Evolutionary conservation across 2,113 vertebrate species (phyloP), one percentile per base, ranked within the genome.

Genomic region (Pangasianodon hypophthalmus): DNA sequence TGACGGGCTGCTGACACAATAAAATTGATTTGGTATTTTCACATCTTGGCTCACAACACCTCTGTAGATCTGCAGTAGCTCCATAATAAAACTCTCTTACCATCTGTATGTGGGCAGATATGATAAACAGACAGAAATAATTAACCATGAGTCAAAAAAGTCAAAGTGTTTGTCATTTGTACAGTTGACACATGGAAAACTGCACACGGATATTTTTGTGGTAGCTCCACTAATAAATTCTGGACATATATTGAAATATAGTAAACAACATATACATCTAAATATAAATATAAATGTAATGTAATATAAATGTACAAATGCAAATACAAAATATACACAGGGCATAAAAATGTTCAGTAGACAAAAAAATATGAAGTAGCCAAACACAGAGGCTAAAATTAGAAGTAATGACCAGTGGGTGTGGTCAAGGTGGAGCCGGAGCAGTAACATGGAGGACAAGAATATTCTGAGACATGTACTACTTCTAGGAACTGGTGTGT

Each of bases 21-120:
- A n/a, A 54, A 56, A 88, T n/a, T n/a, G 48, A 88, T 84, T 84
- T 46, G 80, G 37, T 84, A 13, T 88, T 88, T 79, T 46, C 19
- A 37, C 75, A 64, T 29, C 21, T 44, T 71, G 62, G 54, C 32
- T 58, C 54, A 21, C 9, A 41, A 41, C 54, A 44, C 32, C 54
- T 26, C 37, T 6, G 21, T 60, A 62, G 54, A 84, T 44, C 82
- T 44, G 32, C 37, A 26, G 56, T 24, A 60, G 19, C 56, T 60
- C 56, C 37, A 44, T 24, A 13, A 83, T 60, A 44, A 26, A 84
- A 41, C 56, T 10, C 11, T 44, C 60, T 44, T 44, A 44, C 32
- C 21, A 1, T 24, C 32, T 62, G 32, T 44, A 2, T 32, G 50
- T 32, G 16, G 16, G n/a, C 50, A 82, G 79, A 82, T 19, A 81